Base-by-base conservation (phyloP, 2,888 invertebrate genomes). In the Noctua fimbriata region DNA sequence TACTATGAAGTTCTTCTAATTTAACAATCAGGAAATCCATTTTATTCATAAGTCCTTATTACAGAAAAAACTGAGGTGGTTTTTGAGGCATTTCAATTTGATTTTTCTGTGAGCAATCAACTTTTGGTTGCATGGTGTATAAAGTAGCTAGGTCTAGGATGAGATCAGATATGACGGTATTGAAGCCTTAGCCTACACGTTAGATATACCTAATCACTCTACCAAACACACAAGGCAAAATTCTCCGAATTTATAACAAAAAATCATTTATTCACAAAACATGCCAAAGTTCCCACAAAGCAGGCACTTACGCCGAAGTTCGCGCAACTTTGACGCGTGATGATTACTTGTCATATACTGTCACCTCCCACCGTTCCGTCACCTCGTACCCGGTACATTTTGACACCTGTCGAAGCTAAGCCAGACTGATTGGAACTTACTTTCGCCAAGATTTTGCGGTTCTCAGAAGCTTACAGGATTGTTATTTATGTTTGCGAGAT, bases 291-390 rank as follows among this genome's bases (percentile, higher is more conserved):
- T 82, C 44, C 36, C 83, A 74, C 73, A 81, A 84, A 79, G 78
- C 66, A 85, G 72, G 81, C 79, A 81, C 86, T 90, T 90, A 88
- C 88, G 91, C 89, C 88, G 88, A 93, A 93, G 88, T 94, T 93
- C 86, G 86, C 88, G 88, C 86, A 93, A 94, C 93, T 94, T 95
- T 91, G 88, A 90, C 91, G 92, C 70, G 91, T 90, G 92, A 93
- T 95, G 94, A 95, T 95, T 95, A 93, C 93, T 94, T 92, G 93
- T 93, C 92, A 92, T 90, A 90, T 91, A 90, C 90, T 91, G 93
- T 93, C 75, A 81, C 72, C 79, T 71, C 55, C 85, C 89, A 84
- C 86, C 84, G 75, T 81, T 84, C 84, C 82, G 67, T 75, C 80
- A 81, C 73, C 60, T n/a, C 32, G 78, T 36, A 44, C 79, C 79